Evolutionary conservation across 1,140 invertebrate species (phyloP), one percentile per base, ranked within the genome.

Genomic region (Probaryconus sp.): DNA sequence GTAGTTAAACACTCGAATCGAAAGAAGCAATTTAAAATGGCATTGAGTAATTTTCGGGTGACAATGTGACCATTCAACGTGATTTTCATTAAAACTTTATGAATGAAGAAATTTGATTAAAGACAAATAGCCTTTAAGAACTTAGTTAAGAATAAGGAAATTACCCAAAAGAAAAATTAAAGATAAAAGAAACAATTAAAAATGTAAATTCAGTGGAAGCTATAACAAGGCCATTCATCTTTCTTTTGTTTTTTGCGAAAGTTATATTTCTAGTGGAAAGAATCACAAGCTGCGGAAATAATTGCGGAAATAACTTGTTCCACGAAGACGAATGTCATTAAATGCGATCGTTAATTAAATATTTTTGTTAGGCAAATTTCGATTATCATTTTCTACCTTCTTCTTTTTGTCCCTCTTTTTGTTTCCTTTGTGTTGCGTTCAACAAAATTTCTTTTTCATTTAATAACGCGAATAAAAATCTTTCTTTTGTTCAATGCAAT

Each of bases 171-270:
- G 48, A 3, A 24, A 38, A 61, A 38, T 28, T 31, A 42, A 43
- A 40, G 50, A 56, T 63, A 71, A 71, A 63, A 56, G 68, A 56
- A 71, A 71, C 68, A 63, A 63, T 58, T 56, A 63, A 71, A 63
- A 50, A 56, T 71, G 53, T 50, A 63, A 63, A 71, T 71, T 56
- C 51, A 28, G 18, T 2, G n/a, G 17, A 33, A 40, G 24, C 17
- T 9, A 31, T 70, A 55, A 56, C 48, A 40, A 63, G n/a, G 48
- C 48, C 38, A 47, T 42, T 63, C 53, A 14, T 24, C 20, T 21
- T 60, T 24, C 3, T 16, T 60, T 18, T 2, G 30, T 24, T 31
- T 28, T 21, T n/a, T n/a, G n/a, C n/a, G n/a, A n/a, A 17, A 40
- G 40, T 67, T 56, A 48, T 61, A 43, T 3, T 61, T 60, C 28